Evolutionary conservation across 2,888 invertebrate genomes (phyloP).

Genomic region (Rhodophaea formosa): DNA sequence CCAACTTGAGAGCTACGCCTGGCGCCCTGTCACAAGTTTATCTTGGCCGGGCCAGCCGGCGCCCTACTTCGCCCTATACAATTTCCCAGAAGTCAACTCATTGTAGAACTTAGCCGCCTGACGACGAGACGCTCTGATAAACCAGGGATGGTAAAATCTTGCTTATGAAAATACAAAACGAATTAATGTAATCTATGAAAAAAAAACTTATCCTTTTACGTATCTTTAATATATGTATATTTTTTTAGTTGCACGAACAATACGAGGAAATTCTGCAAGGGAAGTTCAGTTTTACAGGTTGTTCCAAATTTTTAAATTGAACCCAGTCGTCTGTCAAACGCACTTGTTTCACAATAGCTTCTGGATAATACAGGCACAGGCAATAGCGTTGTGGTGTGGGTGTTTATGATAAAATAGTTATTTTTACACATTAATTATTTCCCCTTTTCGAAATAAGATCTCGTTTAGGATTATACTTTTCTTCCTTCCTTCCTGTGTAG

Average conservation of each 20-base stretch:
- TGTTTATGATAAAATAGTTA: not conserved
- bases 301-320: constrained; percentile 10
- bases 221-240: too few relatives aligned
- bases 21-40: constrained; percentile 39
- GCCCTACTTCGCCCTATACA: constrained; percentile 49
- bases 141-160: not conserved
- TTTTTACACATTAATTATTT: not conserved
- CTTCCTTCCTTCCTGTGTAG: too few relatives aligned
- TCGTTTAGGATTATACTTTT: too few relatives aligned
- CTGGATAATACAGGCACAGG: not conserved
- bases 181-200: too few relatives aligned
- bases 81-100: constrained; percentile 39
- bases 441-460: too few relatives aligned
- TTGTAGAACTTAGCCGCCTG: constrained; percentile 45
- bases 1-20: constrained; percentile 34
- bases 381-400: not conserved
- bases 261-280: too few relatives aligned
- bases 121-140: constrained; percentile 5
- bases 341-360: not conserved
- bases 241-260: too few relatives aligned
- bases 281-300: not conserved
- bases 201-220: too few relatives aligned
- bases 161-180: not conserved
- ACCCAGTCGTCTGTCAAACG: constrained; percentile 13
- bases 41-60: constrained; percentile 39